Evolutionary conservation across 2,797 vertebrate genomes (phyloP), one percentile per base, ranked within the genome.

Genomic region (Chaunax sp.): DNA sequence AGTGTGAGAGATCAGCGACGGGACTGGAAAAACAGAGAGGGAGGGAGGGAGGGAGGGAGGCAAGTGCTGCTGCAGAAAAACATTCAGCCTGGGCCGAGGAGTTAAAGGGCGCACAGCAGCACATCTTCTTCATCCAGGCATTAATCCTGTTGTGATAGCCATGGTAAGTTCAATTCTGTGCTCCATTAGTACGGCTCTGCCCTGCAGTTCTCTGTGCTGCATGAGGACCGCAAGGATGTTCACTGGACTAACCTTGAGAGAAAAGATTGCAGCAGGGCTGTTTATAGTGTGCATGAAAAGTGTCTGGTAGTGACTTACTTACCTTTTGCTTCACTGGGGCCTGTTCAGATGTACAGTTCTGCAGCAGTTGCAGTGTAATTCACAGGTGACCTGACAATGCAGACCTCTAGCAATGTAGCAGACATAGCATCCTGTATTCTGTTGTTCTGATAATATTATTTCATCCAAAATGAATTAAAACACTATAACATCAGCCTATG

Each of bases 141-240:
- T 60, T 72, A 76, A 70, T 75, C 76, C 75, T 73, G 75, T 44
- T 76, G 68, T 74, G 64, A 66, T 67, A 70, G 89, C 70, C 72
- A 89, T 92, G 92, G 93, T 95, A 88, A 95, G 94, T 94, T 81
- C 67, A 56, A 79, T 72, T 86, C 67, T 84, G 76, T 79, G 74
- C 84, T 84, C 58, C 44, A 52, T 74, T 75, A 26, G 23, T 46
- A 47, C 46, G 28, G 49, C 40, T 80, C 44, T 62, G 64, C 52
- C 74, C 65, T 78, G 85, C 82, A 66, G 73, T 19, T 66, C 55
- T 55, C 45, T 50, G 53, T 63, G 76, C 80, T 80, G 81, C 72
- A 66, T 80, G 80, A 43, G 37, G 72, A 47, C 68, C 73, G 71
- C 71, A 59, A 81, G 54, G 65, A 68, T 67, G 67, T 62, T 64